phyloP scores from a whole-genome alignment of 2,888 invertebrate genomes.

The Drosophila nigricruria region DNA sequence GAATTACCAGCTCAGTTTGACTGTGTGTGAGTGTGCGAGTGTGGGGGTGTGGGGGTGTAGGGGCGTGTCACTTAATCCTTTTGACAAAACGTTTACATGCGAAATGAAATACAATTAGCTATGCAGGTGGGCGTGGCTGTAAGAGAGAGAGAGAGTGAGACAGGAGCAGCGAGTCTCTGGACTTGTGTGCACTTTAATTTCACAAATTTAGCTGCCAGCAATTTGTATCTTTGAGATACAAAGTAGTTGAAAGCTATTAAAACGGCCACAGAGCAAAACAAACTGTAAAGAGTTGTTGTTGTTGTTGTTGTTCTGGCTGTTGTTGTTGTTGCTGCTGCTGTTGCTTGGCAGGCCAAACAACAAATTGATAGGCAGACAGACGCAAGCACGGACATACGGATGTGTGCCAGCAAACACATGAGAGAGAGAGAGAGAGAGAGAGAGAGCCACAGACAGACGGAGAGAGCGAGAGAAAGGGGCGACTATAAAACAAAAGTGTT shows the following conservation, averaged over 20 bases:
- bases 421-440: conserved; percentile 12
- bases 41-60: conserved; percentile 6
- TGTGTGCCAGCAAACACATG: conserved; percentile 76
- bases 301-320: conserved; percentile 28
- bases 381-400: conserved; percentile 68
- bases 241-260: conserved; percentile 75
- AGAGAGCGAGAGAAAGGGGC: conserved; percentile 26
- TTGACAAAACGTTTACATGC: conserved; percentile 78
- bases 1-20: conserved; percentile 62
- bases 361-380: conserved; percentile 70
- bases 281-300: conserved; percentile 61
- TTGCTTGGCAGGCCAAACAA: conserved; percentile 67
- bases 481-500: conserved; percentile 80
- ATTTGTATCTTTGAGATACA: conserved; percentile 77
- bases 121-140: conserved; percentile 56
- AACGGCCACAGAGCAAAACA: conserved; percentile 74
- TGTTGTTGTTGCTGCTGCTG: conserved; percentile 36
- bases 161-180: conserved; percentile 19
- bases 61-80: conserved; percentile 69
- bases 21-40: conserved; percentile 2
- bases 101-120: conserved; percentile 70
- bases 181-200: conserved; percentile 70
- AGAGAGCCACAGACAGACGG: background rate
- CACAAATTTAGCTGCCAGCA: conserved; percentile 62
- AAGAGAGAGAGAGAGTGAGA: background rate